Evolutionary conservation across 2,888 invertebrate genomes (phyloP), one percentile per base, ranked within the genome.

Genomic region (Coelopa pilipes): DNA sequence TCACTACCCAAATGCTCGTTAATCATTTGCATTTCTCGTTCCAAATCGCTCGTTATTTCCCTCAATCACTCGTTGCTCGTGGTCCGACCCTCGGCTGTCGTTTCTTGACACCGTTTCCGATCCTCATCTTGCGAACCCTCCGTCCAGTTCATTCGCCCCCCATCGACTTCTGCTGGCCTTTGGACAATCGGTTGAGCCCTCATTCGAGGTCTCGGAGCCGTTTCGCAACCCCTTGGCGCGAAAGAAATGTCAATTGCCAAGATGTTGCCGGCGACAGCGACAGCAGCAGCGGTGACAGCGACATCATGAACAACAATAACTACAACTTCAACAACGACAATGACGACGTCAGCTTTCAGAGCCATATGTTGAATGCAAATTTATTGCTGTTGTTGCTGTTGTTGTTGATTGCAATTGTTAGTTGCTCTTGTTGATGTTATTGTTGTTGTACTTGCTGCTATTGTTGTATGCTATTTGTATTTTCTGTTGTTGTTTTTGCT

Each of bases 201-300:
- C 7, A 34, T 4, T 34, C 34, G 4, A 34, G 2, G 34, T 34
- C 34, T 34, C 34, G 34, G 7, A 34, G 7, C 34, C 34, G 4
- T 34, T 34, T 2, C 7, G 7, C 7, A 34, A 34, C 34, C 34
- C 34, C 7, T 34, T 34, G 34, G 2, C 34, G 34, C 4, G 34
- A 59, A 46, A 47, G 70, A 70, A 70, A 70, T 60, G 70, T 59
- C 70, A 70, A 70, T 70, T 70, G 59, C 34, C 34, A 34, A 34
- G 34, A 34, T 34, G 49, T 24, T 60, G 60, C 47, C 53, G 55
- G 50, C 15, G 45, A 45, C 19, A 63, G 47, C 69, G 7, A 57
- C 62, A 34, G 45, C 63, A 60, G 34, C 12, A 49, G n/a, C 60
- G 2, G 34, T 7, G 7, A 7, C 47, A 65, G 50, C 15, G 45